phyloP scores from a whole-genome alignment of 2,888 invertebrate genomes.

The Auanema freiburgensis region DNA sequence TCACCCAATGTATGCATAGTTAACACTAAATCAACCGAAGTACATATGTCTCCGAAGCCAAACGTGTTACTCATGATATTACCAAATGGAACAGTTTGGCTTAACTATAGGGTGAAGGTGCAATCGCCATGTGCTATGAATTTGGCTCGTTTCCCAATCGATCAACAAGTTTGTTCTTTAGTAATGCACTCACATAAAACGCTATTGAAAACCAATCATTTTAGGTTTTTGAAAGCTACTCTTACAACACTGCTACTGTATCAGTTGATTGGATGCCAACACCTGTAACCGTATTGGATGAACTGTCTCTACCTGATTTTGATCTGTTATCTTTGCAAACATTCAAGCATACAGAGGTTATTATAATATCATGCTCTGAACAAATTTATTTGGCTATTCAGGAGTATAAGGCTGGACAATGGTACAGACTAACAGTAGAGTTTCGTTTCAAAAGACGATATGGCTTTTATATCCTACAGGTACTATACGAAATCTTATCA shows the following conservation, averaged over 20 bases:
- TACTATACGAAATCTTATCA: slow-evolving; percentile 12
- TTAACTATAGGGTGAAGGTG: slow-evolving; percentile 59
- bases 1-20: slow-evolving; percentile 61
- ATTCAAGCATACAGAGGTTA: slow-evolving; percentile 51
- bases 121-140: slow-evolving; percentile 59
- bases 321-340: slow-evolving; percentile 33
- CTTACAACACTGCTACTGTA: slow-evolving; percentile 61
- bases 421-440: slow-evolving; percentile 59
- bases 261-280: slow-evolving; percentile 54
- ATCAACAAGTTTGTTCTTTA: slow-evolving; percentile 37
- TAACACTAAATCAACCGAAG: slow-evolving; percentile 52
- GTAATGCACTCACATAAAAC: neutral
- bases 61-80: slow-evolving; percentile 61
- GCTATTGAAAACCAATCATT: neutral
- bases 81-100: slow-evolving; percentile 60
- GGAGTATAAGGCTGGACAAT: slow-evolving; percentile 57
- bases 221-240: slow-evolving; percentile 53
- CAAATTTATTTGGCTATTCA: slow-evolving; percentile 7
- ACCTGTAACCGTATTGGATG: slow-evolving; percentile 50
- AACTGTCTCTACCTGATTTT: slow-evolving; percentile 53
- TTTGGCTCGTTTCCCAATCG: slow-evolving; percentile 57
- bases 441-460: slow-evolving; percentile 54
- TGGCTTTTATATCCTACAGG: slow-evolving; percentile 57
- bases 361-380: neutral
- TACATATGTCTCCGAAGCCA: slow-evolving; percentile 57